These are phyloP conservation scores for Villa cingulata DNA, from an alignment of 2,888 invertebrate genomes.

Conservation along the genomic window DNA sequence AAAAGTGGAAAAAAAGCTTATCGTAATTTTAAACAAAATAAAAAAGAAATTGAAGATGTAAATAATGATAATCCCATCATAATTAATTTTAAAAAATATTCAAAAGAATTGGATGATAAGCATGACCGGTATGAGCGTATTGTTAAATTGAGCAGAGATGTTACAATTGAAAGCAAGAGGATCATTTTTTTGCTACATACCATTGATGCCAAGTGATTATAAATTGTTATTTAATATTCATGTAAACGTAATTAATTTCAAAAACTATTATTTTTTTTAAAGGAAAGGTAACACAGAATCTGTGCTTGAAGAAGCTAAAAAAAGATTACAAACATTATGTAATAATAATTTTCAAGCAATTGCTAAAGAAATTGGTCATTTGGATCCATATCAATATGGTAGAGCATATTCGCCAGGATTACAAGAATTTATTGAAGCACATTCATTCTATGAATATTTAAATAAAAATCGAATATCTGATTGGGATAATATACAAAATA, in stretches of 20 bases:
- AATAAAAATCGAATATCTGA: slow-evolving; percentile 44
- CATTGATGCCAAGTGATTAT: slow-evolving; percentile 34
- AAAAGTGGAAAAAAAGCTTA: background rate
- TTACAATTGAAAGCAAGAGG: slow-evolving; percentile 81
- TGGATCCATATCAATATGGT: slow-evolving; percentile 56
- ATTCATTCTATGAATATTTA: slow-evolving; percentile 61
- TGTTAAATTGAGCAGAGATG: slow-evolving; percentile 66
- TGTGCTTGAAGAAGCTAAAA: slow-evolving; percentile 49
- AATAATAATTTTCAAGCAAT: slow-evolving; percentile 45
- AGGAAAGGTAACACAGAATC: slow-evolving; percentile 42
- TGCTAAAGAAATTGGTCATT: slow-evolving; percentile 55
- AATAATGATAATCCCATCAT: slow-evolving; percentile 28
- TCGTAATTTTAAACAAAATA: slow-evolving; percentile 7
- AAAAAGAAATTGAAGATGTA: slow-evolving; percentile 8
- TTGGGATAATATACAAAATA: slow-evolving; percentile 44
- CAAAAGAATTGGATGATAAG: slow-evolving; percentile 53
- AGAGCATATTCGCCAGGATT: slow-evolving; percentile 51
- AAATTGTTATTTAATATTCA: no score
- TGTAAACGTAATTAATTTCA: no score
- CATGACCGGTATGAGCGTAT: slow-evolving; percentile 75
- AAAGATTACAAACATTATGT: slow-evolving; percentile 48
- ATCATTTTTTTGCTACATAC: slow-evolving; percentile 78
- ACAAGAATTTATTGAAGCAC: slow-evolving; percentile 77
- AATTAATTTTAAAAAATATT: slow-evolving; percentile 44
- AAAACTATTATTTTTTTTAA: slow-evolving; percentile 11